Evolutionary conservation across 2,888 invertebrate genomes (phyloP).

Genomic region (Platycheirus albimanus): DNA sequence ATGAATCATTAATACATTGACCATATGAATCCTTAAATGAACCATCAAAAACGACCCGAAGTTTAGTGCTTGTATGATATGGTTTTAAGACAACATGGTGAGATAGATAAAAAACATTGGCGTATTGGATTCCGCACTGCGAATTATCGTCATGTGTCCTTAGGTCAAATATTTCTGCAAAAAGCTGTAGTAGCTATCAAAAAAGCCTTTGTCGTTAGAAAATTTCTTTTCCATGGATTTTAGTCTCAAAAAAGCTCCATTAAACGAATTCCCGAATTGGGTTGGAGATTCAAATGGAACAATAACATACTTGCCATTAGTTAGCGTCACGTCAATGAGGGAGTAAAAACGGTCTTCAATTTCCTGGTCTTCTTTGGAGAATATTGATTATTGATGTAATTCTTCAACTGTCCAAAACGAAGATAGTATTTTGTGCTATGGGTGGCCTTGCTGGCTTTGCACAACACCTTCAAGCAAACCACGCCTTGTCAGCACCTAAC

Average conservation of each 20-base stretch:
- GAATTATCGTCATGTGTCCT: slow-evolving; percentile 14
- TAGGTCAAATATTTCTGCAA: slow-evolving; percentile 25
- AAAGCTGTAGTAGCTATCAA: slow-evolving; percentile 6
- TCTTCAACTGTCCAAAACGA: slow-evolving; percentile 24
- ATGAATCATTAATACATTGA: background rate
- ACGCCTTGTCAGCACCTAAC: background rate
- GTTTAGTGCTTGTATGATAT: no score
- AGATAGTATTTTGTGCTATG: slow-evolving; percentile 20
- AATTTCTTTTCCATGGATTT: slow-evolving; percentile 35
- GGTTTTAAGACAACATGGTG: slow-evolving; percentile 19
- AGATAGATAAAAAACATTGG: slow-evolving; percentile 28
- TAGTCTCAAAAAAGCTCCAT: background rate
- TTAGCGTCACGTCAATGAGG: slow-evolving; percentile 2
- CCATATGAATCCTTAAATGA: background rate
- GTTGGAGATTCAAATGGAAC: slow-evolving; percentile 29
- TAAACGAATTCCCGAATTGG: slow-evolving; percentile 6
- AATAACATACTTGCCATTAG: slow-evolving; percentile 14
- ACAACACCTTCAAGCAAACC: no score
- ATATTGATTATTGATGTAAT: background rate
- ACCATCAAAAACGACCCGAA: no score
- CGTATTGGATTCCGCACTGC: background rate
- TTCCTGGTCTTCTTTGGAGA: slow-evolving; percentile 8
- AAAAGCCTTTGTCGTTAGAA: background rate
- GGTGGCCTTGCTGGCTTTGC: slow-evolving; percentile 2
- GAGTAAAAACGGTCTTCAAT: slow-evolving; percentile 6